Conservation (phyloP, 2,113 vertebrate species). For the Brachypteracias leptosomus region DNA sequence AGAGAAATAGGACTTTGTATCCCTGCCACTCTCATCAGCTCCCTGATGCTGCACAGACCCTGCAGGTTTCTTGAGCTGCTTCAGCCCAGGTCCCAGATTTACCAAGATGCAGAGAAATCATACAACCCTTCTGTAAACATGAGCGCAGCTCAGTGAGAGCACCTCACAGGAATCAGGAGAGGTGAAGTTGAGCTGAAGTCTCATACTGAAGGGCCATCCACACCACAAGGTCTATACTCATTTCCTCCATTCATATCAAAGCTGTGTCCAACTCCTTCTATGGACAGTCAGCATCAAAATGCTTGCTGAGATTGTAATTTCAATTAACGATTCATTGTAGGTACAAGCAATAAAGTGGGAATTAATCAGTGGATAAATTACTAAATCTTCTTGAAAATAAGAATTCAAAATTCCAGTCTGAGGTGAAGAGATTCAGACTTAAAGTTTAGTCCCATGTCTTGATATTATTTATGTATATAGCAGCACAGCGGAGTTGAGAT, state of each 20-base stretch:
- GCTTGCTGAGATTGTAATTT: not conserved
- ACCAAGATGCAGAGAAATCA: not conserved
- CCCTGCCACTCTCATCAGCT: not conserved
- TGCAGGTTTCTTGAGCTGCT: not conserved
- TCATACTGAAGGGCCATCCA: not conserved
- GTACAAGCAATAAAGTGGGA: not conserved
- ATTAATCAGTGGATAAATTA: not conserved
- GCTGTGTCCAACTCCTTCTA: not conserved
- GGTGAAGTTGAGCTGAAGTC: not conserved
- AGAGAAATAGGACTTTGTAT: not conserved
- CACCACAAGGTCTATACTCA: not conserved
- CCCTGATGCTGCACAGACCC: accelerated
- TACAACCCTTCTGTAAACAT: not conserved
- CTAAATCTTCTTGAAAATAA: not conserved
- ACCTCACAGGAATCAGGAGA: not conserved
- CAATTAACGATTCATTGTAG: not conserved
- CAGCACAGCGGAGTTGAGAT: not conserved
- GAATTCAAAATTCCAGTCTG: not conserved
- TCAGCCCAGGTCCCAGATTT: not conserved
- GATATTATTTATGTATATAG: not conserved
- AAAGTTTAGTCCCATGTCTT: not conserved
- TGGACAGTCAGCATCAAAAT: not conserved
- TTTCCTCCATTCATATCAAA: not conserved
- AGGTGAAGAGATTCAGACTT: not conserved
- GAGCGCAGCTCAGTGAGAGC: not conserved